phyloP scores from a whole-genome alignment of 2,797 vertebrate species.

The Notolepis coatsorum region DNA sequence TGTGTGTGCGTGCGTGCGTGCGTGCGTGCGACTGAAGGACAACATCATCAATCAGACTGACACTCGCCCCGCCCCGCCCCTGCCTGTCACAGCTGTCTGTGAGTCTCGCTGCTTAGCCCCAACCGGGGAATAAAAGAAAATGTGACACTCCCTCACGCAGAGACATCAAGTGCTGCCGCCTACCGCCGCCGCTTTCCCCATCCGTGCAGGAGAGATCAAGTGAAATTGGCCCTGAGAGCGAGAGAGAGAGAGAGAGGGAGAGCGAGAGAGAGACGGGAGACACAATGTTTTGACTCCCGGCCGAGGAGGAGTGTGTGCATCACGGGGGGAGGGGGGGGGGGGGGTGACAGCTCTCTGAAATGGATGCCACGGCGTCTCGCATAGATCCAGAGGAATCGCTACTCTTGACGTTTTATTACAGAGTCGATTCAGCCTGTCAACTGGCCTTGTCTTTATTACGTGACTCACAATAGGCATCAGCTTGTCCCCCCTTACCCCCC shows the following conservation, averaged over 20 bases:
- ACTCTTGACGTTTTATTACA: slow-evolving; percentile 35
- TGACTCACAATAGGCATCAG: not conserved
- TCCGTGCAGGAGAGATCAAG: slow-evolving; percentile 10
- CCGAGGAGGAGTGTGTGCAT: slow-evolving; percentile 6
- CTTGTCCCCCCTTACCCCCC: slow-evolving; percentile 15
- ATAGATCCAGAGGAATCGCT: slow-evolving; percentile 31
- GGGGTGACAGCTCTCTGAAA: slow-evolving; percentile 26
- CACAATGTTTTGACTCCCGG: slow-evolving; percentile 20
- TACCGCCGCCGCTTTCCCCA: too few relatives aligned
- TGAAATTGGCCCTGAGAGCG: slow-evolving; percentile 1
- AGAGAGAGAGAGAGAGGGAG: not conserved
- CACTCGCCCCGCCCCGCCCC: not conserved
- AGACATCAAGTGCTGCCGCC: slow-evolving; percentile 9
- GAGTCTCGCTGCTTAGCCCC: not conserved
- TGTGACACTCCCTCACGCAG: slow-evolving; percentile 10
- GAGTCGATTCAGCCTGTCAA: slow-evolving; percentile 44
- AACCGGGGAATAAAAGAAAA: slow-evolving; percentile 18
- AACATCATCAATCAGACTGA: not conserved
- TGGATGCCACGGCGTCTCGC: slow-evolving; percentile 5
- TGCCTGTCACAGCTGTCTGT: slow-evolving; percentile 8
- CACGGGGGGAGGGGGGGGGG: too few relatives aligned
- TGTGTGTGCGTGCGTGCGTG: not conserved
- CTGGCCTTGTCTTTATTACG: slow-evolving; percentile 32
- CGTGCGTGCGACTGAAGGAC: not conserved
- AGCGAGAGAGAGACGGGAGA: too few relatives aligned